Evolutionary conservation across 2,113 vertebrate genomes (phyloP), one percentile per base, ranked within the genome.

Genomic region (Corydoras sp.): DNA sequence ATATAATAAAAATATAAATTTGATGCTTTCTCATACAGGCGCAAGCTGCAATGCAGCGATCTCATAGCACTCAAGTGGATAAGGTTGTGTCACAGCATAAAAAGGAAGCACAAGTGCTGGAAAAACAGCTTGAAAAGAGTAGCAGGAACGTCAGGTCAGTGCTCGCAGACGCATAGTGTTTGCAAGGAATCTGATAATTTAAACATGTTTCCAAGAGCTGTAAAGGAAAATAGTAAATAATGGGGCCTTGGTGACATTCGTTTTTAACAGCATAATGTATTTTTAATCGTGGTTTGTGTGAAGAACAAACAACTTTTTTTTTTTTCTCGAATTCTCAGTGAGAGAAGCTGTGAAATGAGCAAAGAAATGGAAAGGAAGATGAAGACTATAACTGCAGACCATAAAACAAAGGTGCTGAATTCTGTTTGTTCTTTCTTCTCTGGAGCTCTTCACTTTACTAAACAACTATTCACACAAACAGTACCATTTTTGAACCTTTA

Each of bases 361-460:
- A 97, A 95, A 86, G 95, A 98, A 91, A 94, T 92, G 0, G 96
- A 98, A 88, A 92, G 91, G 81, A 98, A 96, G 88, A 92, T 96
- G 84, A 93, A 98, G 83, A 91, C 89, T 0, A 72, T 97, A 77
- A 87, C 86, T 60, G 87, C 92, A 30, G 93, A 97, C 85, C 95
- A 99, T 86, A 98, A 97, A 90, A 90, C 90, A 73, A 98, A 98
- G 94, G 97, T 98, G 48, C 14, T 13, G 6, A 65, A 65, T 70
- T 62, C 62, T 8, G 56, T 72, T 69, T 48, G 29, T 53, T 71
- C 10, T 10, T 18, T 55, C 59, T 10, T 60, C 18, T 69, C 24
- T 49, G 9, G 6, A 64, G 35, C 59, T 48, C 35, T 48, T 48
- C 13, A n/a, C 70, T 31, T 58, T 48, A 13, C 18, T 35, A 29